Conservation (phyloP, 53 echinoderm and acorn worm species). For the Actinopyga echinites region DNA sequence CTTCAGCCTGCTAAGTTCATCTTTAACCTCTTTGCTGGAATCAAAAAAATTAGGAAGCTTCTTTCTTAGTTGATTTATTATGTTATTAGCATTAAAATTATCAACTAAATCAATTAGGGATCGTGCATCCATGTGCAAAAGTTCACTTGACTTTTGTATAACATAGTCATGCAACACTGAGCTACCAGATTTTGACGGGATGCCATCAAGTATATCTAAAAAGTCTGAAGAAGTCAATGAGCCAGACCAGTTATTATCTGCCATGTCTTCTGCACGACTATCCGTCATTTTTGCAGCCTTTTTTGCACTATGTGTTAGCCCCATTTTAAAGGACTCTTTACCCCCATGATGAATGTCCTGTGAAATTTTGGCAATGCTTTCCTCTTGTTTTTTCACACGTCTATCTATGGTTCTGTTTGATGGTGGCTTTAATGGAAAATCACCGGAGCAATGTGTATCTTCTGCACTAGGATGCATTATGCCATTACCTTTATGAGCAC, state of each 20-base stretch:
- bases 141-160: not conserved
- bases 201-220: not conserved
- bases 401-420: not conserved
- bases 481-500: not conserved
- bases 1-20: not conserved
- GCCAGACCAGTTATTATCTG: not conserved
- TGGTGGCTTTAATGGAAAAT: not conserved
- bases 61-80: slow-evolving; percentile 27
- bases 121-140: slow-evolving; percentile 5
- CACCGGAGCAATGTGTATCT: not conserved
- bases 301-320: not conserved
- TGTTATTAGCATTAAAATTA: slow-evolving; percentile 21
- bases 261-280: not conserved
- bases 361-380: not conserved
- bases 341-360: not conserved
- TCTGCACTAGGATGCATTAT: not conserved
- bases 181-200: not conserved
- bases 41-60: slow-evolving; percentile 8
- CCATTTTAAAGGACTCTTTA: not conserved
- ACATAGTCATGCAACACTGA: not conserved
- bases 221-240: not conserved
- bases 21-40: not conserved
- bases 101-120: slow-evolving; percentile 30
- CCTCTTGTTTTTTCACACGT: not conserved
- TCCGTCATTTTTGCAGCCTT: not conserved